These are phyloP conservation scores for Arenicola marina DNA, from an alignment of 2,888 invertebrate genomes.

Conservation along the genomic window DNA sequence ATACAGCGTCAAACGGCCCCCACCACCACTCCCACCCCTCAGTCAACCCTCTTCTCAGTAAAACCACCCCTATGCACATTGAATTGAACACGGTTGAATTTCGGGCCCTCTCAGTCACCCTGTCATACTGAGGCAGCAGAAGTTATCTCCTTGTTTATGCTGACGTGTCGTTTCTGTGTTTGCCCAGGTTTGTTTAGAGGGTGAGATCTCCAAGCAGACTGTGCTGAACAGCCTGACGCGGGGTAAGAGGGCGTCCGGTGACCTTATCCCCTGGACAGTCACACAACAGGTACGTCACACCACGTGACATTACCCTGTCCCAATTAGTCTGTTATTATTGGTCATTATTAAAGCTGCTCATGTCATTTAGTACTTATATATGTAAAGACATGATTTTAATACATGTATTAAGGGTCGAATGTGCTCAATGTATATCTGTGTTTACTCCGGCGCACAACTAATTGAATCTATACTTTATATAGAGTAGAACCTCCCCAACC, in stretches of 20 bases:
- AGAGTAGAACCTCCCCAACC: too few species aligned
- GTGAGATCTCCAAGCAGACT: conserved; percentile 69
- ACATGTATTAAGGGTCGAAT: too few species aligned
- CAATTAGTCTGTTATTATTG: not conserved
- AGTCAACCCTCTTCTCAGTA: too few species aligned
- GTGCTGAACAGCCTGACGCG: conserved; percentile 79
- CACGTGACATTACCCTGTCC: not conserved
- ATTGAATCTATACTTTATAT: too few species aligned
- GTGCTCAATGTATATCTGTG: too few species aligned
- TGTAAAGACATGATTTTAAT: not conserved
- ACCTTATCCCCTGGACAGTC: conserved; percentile 98
- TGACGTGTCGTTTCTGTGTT: not conserved
- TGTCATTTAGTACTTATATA: not conserved
- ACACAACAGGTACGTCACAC: conserved; percentile 75
- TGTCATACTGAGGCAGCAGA: not conserved
- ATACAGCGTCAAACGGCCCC: too few species aligned
- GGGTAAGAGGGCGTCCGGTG: conserved; percentile 91
- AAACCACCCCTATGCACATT: too few species aligned
- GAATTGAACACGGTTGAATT: too few species aligned
- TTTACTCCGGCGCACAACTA: too few species aligned
- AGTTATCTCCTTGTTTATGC: not conserved
- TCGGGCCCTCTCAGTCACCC: too few species aligned
- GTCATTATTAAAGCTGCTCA: not conserved
- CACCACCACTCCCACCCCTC: too few species aligned
- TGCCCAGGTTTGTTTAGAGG: conserved; percentile 71